Base-by-base conservation (phyloP, 2,113 vertebrate species). In the Monopterus albus region DNA sequence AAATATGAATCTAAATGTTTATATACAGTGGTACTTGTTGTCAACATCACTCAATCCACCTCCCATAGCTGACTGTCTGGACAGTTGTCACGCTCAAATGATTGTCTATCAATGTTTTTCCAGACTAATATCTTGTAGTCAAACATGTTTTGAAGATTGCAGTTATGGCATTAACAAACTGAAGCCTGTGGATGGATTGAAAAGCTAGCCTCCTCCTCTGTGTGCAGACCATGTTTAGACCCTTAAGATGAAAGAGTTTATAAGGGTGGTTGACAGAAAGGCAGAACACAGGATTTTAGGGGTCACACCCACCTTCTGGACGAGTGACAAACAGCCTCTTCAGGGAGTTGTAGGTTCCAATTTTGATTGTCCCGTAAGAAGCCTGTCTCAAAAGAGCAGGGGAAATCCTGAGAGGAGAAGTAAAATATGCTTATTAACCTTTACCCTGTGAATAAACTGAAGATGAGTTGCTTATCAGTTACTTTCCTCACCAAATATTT, bases 351-450 rank as follows among this genome's bases (percentile, higher is more conserved):
- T 99, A 99, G 11, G 96, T 98, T 45, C 97, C 97, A 2, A 99
- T 98, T 93, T 99, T 99, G 83, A 99, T 98, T 55, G 97, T 99
- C 74, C 97, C 97, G 0, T 99, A 99, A 0, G 97, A 99, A 0
- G 97, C 97, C 82, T 99, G 97, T 50, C 97, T 92, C 66, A 99
- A 84, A 52, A 99, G 87, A 0, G 97, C 97, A 0, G 97, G 97
- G 2, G 96, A 96, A 8, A 99, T 99, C 88, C 97, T 98, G 86
- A 18, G 46, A 47, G 26, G 23, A 61, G 21, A 21, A 11, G 20
- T 3, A 2, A 38, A 6, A 31, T 4, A 18, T 10, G 38, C 53
- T 67, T 11, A 25, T 15, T 17, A 33, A 17, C 6, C 20, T 36
- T n/a, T 23, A 33, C 1, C 3, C 7, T 40, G n/a, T 3, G 4